Percentiles rank a stretch among this genome's conserved stretches.
These are phyloP conservation scores for Latrodectus elegans DNA, from an alignment of 2,888 invertebrate species.

Conservation along the genomic window DNA sequence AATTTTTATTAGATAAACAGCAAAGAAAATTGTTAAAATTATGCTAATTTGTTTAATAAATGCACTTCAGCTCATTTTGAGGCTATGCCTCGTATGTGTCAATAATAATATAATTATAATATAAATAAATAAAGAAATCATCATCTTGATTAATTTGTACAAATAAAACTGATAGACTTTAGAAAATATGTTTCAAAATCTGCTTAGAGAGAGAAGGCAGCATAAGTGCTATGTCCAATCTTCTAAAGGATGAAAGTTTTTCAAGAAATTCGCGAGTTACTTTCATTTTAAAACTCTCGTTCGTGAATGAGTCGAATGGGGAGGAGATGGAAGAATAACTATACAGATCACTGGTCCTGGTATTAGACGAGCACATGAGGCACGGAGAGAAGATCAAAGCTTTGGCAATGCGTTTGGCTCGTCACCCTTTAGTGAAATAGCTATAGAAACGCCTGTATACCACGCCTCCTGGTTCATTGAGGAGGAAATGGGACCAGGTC, in stretches of 20 bases:
- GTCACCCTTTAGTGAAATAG: conserved; percentile 58
- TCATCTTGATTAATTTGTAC: too few relatives aligned
- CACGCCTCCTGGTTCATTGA: conserved; percentile 59
- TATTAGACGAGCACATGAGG: conserved; percentile 42
- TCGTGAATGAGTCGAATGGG: conserved; percentile 10
- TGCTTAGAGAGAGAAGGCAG: too few relatives aligned
- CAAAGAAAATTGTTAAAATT: too few relatives aligned
- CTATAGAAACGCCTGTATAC: conserved; percentile 38
- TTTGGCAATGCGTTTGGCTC: conserved; percentile 53
- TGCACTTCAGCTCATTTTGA: too few relatives aligned
- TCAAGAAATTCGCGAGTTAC: neutral
- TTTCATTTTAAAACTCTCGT: conserved; percentile 12
- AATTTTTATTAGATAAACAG: too few relatives aligned
- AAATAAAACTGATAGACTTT: too few relatives aligned
- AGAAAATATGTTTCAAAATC: too few relatives aligned
- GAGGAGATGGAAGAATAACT: conserved; percentile 15
- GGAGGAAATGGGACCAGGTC: conserved; percentile 51
- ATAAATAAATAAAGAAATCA: too few relatives aligned
- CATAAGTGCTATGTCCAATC: too few relatives aligned
- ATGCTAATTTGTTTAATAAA: too few relatives aligned
- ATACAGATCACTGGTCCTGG: conserved; percentile 39
- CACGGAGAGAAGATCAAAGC: conserved; percentile 55
- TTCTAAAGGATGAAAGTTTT: neutral
- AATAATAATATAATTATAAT: too few relatives aligned
- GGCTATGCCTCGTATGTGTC: too few relatives aligned